A percentile compares a stretch with the other conserved stretches of the same genome.
Conservation (phyloP, 35 echinoderm and acorn worm genomes). For the Amphiura filiformis region DNA sequence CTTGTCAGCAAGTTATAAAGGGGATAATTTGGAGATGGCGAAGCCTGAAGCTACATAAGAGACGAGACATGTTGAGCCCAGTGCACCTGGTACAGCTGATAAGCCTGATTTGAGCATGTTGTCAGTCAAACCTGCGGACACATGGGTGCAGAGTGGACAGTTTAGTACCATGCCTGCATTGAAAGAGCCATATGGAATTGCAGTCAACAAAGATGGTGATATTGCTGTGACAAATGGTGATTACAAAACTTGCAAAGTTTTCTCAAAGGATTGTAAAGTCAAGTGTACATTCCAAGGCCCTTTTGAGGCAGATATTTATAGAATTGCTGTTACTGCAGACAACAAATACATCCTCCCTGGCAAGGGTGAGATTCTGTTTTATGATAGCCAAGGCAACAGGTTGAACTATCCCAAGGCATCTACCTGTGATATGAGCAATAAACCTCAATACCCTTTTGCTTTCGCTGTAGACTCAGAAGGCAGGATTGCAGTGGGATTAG, state of each 20-base stretch:
- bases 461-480: background rate
- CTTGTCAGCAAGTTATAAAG: too few relatives aligned
- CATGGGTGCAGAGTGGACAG: too few relatives aligned
- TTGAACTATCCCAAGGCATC: background rate
- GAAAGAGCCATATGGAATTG: background rate
- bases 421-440: background rate
- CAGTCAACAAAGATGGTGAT: background rate
- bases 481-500: background rate
- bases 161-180: too few relatives aligned
- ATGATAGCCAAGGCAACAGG: background rate
- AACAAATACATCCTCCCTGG: background rate
- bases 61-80: too few relatives aligned
- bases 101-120: too few relatives aligned
- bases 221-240: background rate
- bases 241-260: background rate
- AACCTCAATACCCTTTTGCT: too few relatives aligned
- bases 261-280: background rate
- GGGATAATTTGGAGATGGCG: too few relatives aligned
- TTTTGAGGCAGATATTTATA: background rate
- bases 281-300: background rate
- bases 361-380: background rate
- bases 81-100: too few relatives aligned
- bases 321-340: background rate
- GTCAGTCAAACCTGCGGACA: too few relatives aligned
- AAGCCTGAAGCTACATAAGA: too few relatives aligned